Evolutionary conservation across 1,140 invertebrate species (phyloP).

Genomic region (Lordiphosa stackelbergi): DNA sequence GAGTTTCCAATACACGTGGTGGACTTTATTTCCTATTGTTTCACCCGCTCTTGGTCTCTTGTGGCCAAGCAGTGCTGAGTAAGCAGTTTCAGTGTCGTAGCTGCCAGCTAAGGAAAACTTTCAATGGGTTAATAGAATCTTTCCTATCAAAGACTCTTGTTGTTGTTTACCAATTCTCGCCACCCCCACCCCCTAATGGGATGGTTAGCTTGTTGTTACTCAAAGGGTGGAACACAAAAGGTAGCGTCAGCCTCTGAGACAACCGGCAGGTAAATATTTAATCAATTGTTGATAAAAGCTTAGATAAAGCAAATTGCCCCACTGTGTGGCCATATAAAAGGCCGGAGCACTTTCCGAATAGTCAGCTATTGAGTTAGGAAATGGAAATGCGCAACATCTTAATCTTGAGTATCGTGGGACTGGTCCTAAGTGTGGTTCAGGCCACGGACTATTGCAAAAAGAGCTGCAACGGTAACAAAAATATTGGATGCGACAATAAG

Average conservation of each 20-base stretch:
- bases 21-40: too few relatives aligned
- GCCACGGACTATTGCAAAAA: slow-evolving; percentile 50
- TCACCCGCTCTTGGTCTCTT: too few relatives aligned
- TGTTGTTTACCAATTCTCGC: too few relatives aligned
- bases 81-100: too few relatives aligned
- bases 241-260: slow-evolving; percentile 4
- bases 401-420: slow-evolving; percentile 15
- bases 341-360: background rate
- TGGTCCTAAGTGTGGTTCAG: background rate
- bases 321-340: slow-evolving; percentile 39
- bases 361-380: slow-evolving; percentile 27
- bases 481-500: slow-evolving; percentile 58
- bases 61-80: too few relatives aligned
- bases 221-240: slow-evolving; percentile 6
- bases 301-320: background rate
- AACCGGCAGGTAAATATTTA: slow-evolving; percentile 51
- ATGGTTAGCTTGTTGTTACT: too few relatives aligned
- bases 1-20: slow-evolving; percentile 5
- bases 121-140: too few relatives aligned
- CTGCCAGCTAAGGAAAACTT: too few relatives aligned
- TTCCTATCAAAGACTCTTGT: too few relatives aligned
- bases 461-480: slow-evolving; percentile 30
- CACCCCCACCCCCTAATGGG: too few relatives aligned
- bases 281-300: slow-evolving; percentile 52
- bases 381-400: slow-evolving; percentile 37